Evolutionary conservation across 2,888 invertebrate species (phyloP), one percentile per base, ranked within the genome.

Genomic region (Drosophila buzzatii): DNA sequence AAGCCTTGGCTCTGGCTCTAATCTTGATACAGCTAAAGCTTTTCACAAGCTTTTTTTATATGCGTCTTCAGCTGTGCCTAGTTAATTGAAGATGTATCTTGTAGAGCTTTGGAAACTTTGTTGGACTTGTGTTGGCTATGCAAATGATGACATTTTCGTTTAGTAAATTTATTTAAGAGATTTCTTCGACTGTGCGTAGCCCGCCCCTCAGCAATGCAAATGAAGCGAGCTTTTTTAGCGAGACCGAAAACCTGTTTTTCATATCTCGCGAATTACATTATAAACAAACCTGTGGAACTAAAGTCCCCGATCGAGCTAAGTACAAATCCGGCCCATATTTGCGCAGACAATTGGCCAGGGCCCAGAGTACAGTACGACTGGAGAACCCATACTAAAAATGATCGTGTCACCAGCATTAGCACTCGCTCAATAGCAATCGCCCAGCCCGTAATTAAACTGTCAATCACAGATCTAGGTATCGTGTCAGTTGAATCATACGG

Each of bases 201-300:
- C 60, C 39, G 55, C 53, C 31, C 3, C 31, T 33, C 33, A 2
- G 44, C 56, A 51, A 77, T 51, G 81, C 84, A 71, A 81, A 79
- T 79, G 60, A 81, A 70, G 55, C 31, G 51, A 76, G 58, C 64
- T 74, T 63, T 62, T 57, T 57, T n/a, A 61, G 67, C 44, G 68
- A 53, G 33, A n/a, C 44, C 37, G 16, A 20, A 70, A 79, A 70
- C 70, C 65, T 14, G 71, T 75, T 45, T 42, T 60, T 57, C 18
- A 33, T 27, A 41, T 59, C 33, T 49, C 44, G 49, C 60, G 41
- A 69, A 57, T 35, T 33, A 33, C 27, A 20, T 57, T 57, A 42
- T n/a, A 42, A 20, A 3, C 42, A 42, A 39, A 23, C 45, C 42
- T 47, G 47, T 23, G 42, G 42, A 16, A 7, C 16, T 61, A 58